Base-by-base conservation (phyloP, 2,797 vertebrate genomes). In the Hydrocynus forskahlii region DNA sequence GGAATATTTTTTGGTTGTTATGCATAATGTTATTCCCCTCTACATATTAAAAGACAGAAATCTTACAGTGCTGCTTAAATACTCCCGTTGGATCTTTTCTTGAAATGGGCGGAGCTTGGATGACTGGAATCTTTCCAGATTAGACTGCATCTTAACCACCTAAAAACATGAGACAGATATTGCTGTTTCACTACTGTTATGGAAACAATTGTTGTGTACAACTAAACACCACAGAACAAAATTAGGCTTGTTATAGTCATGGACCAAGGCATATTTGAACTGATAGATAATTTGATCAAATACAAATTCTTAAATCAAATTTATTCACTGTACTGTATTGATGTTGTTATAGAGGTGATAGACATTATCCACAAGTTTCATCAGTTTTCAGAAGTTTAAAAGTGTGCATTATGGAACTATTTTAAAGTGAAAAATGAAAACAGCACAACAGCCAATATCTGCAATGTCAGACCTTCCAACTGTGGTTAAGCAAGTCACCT, bases 141-240 rank as follows among this genome's bases (percentile, higher is more conserved):
- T 99, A 88, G 95, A 95, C 89, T 94, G 97, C 97, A 99, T 99
- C 93, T 98, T 99, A 63, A 96, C 92, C 90, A 99, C 96, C 98
- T 99, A 83, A 55, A 45, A 17, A 54, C 84, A 69, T 52, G 5
- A 70, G 10, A 84, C 14, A 67, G 29, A 67, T 72, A 64, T 43
- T 52, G 68, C 12, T 52, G 13, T 13, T 8, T 10, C 5, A 67
- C 10, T 57, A 57, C 55, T 57, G 55, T 19, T 7, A 45, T 45
- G 7, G 43, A 17, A n/a, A 43, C n/a, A 19, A 19, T 9, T 19
- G 2, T 4, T 43, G 16, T 67, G 7, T 7, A 9, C 7, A 67
- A 21, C 21, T 19, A 19, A 19, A 4, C 29, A 35, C 14, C 25
- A 38, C 14, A 64, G 23, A 64, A 29, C 60, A 35, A 29, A 25